phyloP scores from a whole-genome alignment of 2,888 invertebrate genomes.

The Drosophila atripex region DNA sequence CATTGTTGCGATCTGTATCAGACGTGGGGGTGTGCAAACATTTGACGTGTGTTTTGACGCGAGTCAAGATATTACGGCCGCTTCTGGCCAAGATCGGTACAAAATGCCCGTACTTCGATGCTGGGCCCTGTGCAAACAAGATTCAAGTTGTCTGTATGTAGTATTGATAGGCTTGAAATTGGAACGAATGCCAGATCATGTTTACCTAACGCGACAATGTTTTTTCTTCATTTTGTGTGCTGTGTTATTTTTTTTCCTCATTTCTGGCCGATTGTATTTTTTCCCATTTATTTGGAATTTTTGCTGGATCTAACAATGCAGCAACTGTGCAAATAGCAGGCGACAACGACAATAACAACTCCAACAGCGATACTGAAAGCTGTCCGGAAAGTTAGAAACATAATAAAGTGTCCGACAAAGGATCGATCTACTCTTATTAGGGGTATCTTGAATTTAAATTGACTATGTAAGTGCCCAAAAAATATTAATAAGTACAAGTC shows the following conservation, averaged over 20 bases:
- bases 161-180: slow-evolving; percentile 63
- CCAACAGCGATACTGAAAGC: slow-evolving; percentile 56
- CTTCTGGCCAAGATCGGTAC: slow-evolving; percentile 55
- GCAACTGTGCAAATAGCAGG: slow-evolving; percentile 79
- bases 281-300: slow-evolving; percentile 69
- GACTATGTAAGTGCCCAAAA: not conserved
- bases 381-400: slow-evolving; percentile 76
- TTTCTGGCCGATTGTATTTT: slow-evolving; percentile 57
- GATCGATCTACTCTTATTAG: slow-evolving; percentile 30
- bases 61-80: slow-evolving; percentile 58
- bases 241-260: slow-evolving; percentile 31
- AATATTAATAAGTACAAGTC: not conserved
- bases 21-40: slow-evolving; percentile 73
- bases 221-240: slow-evolving; percentile 37
- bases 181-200: slow-evolving; percentile 77
- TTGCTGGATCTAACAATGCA: slow-evolving; percentile 65
- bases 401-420: slow-evolving; percentile 47
- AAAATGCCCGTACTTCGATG: slow-evolving; percentile 46
- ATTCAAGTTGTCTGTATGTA: slow-evolving; percentile 57
- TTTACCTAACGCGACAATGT: slow-evolving; percentile 77
- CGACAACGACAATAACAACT: slow-evolving; percentile 55
- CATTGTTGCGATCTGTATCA: slow-evolving; percentile 34
- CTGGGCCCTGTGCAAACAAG: slow-evolving; percentile 68
- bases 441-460: not conserved
- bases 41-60: slow-evolving; percentile 82